Conservation (phyloP, 2,888 invertebrate genomes). For the Lagria hirta region DNA sequence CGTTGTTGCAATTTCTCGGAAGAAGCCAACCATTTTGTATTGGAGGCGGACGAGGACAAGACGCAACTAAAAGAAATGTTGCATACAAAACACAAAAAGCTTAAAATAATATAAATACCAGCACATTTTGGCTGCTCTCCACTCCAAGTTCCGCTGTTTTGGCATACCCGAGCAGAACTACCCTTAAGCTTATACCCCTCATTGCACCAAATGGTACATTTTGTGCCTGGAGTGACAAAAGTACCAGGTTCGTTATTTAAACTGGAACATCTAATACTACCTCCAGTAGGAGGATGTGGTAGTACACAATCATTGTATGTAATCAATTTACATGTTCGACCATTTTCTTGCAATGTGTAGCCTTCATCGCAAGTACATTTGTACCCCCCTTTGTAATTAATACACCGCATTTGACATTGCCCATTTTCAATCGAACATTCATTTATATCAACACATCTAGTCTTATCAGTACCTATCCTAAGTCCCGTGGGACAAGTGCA, state of each 20-base stretch:
- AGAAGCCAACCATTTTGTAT: constrained; percentile 58
- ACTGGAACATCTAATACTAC: constrained; percentile 41
- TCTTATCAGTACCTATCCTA: constrained; percentile 43
- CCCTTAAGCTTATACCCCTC: constrained; percentile 60
- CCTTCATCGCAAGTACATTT: constrained; percentile 57
- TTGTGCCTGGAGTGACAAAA: constrained; percentile 48
- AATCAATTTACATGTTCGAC: constrained; percentile 34
- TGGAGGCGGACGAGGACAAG: constrained; percentile 55
- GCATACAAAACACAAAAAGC: too few relatives aligned
- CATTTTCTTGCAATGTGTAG: constrained; percentile 38
- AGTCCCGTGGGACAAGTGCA: constrained; percentile 58
- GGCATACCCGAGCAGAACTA: constrained; percentile 57
- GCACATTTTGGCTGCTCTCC: constrained; percentile 56
- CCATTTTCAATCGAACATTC: constrained; percentile 52
- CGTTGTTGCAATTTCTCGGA: constrained; percentile 57
- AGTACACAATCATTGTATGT: constrained; percentile 37
- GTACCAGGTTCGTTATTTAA: constrained; percentile 26
- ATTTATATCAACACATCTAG: constrained; percentile 50
- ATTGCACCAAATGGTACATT: constrained; percentile 57
- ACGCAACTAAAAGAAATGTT: constrained; percentile 50
- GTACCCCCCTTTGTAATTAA: constrained; percentile 56
- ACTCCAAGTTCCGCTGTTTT: constrained; percentile 57
- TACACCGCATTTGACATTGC: constrained; percentile 55
- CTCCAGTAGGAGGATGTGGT: constrained; percentile 39
- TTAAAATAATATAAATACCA: too few relatives aligned